These are phyloP conservation scores for Istiophorus platypterus DNA, from an alignment of 2,113 vertebrate species.

Conservation along the genomic window DNA sequence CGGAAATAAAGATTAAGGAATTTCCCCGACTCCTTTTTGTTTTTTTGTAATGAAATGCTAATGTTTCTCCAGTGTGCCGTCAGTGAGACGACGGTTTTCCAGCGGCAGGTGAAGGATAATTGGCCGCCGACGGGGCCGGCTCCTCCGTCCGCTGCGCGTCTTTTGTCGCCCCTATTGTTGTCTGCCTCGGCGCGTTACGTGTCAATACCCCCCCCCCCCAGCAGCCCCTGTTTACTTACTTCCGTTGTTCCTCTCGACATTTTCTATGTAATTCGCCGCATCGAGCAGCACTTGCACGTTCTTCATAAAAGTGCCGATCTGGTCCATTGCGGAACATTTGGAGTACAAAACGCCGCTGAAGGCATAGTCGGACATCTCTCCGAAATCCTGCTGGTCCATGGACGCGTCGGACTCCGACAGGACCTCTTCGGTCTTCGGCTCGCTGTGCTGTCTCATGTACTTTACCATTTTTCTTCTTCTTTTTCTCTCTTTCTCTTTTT, in stretches of 20 bases:
- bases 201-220: constrained; percentile 62
- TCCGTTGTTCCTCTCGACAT: constrained; percentile 92
- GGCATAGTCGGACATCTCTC: constrained; percentile 87
- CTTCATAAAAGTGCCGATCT: constrained; percentile 93
- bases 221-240: constrained; percentile 87
- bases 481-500: not conserved
- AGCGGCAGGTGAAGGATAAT: constrained; percentile 56
- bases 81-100: not conserved
- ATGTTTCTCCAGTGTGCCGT: not conserved
- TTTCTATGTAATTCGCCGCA: constrained; percentile 93
- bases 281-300: constrained; percentile 95
- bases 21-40: not conserved
- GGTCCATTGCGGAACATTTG: constrained; percentile 89
- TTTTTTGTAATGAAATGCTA: not conserved
- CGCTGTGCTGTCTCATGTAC: constrained; percentile 87
- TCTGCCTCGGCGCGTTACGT: constrained; percentile 80
- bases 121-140: constrained; percentile 38
- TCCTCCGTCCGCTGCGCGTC: constrained; percentile 73
- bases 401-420: constrained; percentile 83
- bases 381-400: constrained; percentile 83
- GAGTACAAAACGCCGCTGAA: constrained; percentile 89
- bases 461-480: constrained; percentile 86
- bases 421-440: constrained; percentile 84
- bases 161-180: constrained; percentile 85
- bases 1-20: not conserved